These are phyloP conservation scores for Dufourea novaeangliae DNA, from an alignment of 1,140 invertebrate species.

Conservation along the genomic window DNA sequence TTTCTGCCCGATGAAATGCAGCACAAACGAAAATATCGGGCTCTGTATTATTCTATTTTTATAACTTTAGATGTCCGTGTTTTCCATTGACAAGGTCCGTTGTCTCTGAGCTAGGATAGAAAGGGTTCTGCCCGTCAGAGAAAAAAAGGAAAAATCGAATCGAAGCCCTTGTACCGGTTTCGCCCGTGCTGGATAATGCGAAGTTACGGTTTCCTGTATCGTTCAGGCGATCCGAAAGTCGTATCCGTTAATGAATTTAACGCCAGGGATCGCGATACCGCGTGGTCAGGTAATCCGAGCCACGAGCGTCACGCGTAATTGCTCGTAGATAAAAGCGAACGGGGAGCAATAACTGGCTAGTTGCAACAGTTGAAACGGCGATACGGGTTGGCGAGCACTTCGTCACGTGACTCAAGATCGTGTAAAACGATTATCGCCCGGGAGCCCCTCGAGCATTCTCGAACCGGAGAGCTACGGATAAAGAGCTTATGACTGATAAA, in stretches of 20 bases:
- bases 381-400: neutral
- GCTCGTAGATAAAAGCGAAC: conserved; percentile 33
- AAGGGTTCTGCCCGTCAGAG: too few species aligned
- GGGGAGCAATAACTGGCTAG: conserved; percentile 3
- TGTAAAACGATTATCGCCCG: conserved; percentile 40
- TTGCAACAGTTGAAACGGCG: conserved; percentile 16
- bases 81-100: too few species aligned
- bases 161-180: neutral
- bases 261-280: neutral
- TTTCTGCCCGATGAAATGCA: too few species aligned
- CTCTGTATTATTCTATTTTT: too few species aligned
- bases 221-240: neutral
- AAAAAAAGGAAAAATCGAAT: neutral
- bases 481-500: conserved; percentile 36
- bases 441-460: conserved; percentile 2
- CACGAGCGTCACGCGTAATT: conserved; percentile 6
- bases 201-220: neutral
- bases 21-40: too few species aligned
- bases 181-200: neutral
- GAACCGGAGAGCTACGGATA: neutral
- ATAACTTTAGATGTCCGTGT: too few species aligned
- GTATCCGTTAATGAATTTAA: conserved; percentile 29
- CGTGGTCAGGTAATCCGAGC: neutral
- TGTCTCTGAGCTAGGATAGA: too few species aligned
- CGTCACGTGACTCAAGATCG: conserved; percentile 28